These are phyloP conservation scores for Agonopterix subpropinquella DNA, from an alignment of 2,888 invertebrate genomes.

Conservation along the genomic window DNA sequence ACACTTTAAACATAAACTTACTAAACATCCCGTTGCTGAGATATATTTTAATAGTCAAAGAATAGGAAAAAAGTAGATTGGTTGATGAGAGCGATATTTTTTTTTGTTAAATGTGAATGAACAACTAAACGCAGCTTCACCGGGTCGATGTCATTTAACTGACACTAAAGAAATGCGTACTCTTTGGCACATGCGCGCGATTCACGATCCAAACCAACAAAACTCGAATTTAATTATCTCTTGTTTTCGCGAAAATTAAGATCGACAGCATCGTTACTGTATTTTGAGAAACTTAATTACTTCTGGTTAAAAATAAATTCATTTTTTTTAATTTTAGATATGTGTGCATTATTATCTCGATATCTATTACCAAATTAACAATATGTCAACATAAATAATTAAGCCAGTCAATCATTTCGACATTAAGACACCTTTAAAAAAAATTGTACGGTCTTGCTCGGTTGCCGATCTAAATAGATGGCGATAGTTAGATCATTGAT, in stretches of 20 bases:
- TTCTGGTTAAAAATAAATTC: no score
- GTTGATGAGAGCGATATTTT: background rate
- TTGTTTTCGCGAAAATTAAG: constrained; percentile 26
- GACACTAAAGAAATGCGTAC: constrained; percentile 61
- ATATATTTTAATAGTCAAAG: background rate
- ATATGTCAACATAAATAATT: no score
- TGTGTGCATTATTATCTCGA: no score
- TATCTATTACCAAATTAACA: no score
- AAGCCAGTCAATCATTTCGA: no score
- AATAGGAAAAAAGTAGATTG: background rate
- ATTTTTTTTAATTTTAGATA: no score
- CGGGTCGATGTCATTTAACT: constrained; percentile 62
- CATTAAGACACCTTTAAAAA: no score
- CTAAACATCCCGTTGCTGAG: background rate
- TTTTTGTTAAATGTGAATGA: constrained; percentile 21
- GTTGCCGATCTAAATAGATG: no score
- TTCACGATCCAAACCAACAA: constrained; percentile 48
- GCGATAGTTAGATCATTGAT: background rate
- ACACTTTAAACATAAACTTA: background rate
- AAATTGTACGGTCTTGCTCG: no score
- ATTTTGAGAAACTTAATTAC: no score
- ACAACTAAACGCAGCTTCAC: constrained; percentile 38
- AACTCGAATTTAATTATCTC: constrained; percentile 42
- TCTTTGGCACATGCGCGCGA: constrained; percentile 61
- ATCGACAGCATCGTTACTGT: background rate